Conservation (phyloP, 2,113 vertebrate species). For the human region DNA sequence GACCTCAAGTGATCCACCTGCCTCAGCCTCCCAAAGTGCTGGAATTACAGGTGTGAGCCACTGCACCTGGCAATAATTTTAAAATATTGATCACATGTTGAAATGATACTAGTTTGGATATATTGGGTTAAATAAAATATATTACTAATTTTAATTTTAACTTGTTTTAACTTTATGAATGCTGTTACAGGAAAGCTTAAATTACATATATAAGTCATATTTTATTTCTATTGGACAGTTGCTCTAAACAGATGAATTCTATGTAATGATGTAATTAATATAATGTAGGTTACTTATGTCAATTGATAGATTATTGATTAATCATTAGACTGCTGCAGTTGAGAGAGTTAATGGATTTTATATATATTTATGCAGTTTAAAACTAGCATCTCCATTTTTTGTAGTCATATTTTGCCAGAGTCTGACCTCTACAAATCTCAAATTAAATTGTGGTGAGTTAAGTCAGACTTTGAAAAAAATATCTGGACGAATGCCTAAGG, state of each 20-base stretch:
- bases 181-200: neutral
- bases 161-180: neutral
- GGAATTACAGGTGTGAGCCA: too few relatives aligned
- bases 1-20: too few relatives aligned
- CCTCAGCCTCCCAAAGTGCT: too few relatives aligned
- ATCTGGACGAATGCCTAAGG: neutral
- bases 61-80: neutral
- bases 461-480: constrained; percentile 28
- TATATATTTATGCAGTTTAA: neutral
- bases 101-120: neutral
- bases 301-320: neutral
- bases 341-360: neutral
- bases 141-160: neutral
- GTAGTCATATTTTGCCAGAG: neutral
- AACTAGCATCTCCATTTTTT: neutral
- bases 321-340: neutral
- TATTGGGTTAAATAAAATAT: neutral
- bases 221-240: neutral
- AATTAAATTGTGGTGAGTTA: constrained; percentile 5
- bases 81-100: neutral
- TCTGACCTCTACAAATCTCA: neutral
- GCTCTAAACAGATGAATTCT: neutral
- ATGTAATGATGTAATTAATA: neutral
- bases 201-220: neutral
- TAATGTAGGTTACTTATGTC: neutral